Conservation (phyloP, 2,113 vertebrate species). For the Bombycilla garrulus region DNA sequence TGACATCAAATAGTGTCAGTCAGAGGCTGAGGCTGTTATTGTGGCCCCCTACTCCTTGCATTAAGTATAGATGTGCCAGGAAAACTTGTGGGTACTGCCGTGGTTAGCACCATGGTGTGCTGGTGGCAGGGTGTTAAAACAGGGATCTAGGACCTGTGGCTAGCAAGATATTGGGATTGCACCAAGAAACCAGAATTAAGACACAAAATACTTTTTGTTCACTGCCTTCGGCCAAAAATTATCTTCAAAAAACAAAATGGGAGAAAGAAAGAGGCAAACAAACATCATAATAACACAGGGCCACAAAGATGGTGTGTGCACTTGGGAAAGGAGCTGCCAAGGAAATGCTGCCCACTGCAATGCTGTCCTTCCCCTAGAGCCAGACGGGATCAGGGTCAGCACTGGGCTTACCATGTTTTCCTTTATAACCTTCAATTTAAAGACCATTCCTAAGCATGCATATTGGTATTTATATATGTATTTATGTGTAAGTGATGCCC, state of each 20-base stretch:
- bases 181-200: background rate
- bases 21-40: background rate
- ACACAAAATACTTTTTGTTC: background rate
- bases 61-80: background rate
- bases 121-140: background rate
- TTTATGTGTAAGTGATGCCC: background rate
- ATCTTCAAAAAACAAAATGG: background rate
- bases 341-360: background rate
- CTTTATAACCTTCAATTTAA: background rate
- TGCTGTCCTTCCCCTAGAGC: background rate
- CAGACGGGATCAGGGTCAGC: too few relatives aligned
- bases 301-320: background rate
- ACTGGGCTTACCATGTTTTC: background rate
- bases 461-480: background rate
- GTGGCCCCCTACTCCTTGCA: background rate
- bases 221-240: background rate
- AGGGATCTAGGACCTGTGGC: background rate
- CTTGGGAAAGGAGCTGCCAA: background rate
- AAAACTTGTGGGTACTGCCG: background rate
- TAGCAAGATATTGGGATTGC: background rate
- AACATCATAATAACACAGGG: background rate
- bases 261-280: background rate
- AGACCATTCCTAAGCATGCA: background rate
- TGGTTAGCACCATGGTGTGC: rapidly evolving
- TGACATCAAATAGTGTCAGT: background rate